Conservation (phyloP, 2,113 vertebrate species). For the Baryphthengus martii region DNA sequence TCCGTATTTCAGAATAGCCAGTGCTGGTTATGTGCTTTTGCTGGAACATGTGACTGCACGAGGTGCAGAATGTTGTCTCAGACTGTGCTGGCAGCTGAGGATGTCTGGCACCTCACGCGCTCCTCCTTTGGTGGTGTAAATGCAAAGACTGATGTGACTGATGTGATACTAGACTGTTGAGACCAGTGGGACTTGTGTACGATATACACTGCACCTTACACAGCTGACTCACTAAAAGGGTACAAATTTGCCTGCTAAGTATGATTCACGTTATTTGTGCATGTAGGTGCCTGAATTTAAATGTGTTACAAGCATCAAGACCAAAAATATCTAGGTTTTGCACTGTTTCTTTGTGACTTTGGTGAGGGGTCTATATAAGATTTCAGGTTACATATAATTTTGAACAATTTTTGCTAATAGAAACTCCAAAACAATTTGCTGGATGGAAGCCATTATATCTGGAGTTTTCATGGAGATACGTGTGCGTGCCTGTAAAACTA, state of each 20-base stretch:
- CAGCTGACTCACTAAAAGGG: background rate
- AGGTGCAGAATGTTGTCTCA: background rate
- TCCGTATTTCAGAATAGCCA: background rate
- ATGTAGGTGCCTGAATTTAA: background rate
- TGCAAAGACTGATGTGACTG: background rate
- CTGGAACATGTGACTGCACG: rapidly evolving
- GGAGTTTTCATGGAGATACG: background rate
- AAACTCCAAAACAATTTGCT: background rate
- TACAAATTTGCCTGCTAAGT: background rate
- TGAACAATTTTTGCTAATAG: background rate
- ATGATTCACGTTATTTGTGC: background rate
- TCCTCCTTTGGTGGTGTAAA: background rate
- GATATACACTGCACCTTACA: background rate
- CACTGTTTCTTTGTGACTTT: background rate
- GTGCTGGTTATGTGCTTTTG: background rate
- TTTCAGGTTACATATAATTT: background rate
- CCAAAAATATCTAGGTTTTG: background rate
- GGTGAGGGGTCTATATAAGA: background rate
- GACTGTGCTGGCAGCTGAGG: background rate
- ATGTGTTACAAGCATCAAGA: background rate
- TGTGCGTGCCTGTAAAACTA: rapidly evolving
- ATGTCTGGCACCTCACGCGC: background rate
- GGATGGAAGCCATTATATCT: background rate
- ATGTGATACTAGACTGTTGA: background rate
- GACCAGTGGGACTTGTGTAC: background rate